Base-by-base conservation (phyloP, 92 coral and sea anemone genomes). In the Palythoa heliodiscus region DNA sequence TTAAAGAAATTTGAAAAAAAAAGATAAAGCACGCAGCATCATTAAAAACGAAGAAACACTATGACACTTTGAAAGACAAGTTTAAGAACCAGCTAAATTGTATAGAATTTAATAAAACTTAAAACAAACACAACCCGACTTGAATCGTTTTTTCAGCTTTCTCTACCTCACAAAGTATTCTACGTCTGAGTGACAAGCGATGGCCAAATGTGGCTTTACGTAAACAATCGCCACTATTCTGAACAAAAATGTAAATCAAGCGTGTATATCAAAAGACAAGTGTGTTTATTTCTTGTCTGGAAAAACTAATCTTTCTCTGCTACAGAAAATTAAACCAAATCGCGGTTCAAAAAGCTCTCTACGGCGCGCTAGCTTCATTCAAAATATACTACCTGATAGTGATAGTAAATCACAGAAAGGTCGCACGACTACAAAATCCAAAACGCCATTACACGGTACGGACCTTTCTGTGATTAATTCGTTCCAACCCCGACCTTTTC, bases 211-310 rank as follows among this genome's bases (percentile, higher is more conserved):
- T 85, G 91, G 87, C 70, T 67, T 73, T 76, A 86, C n/a, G 92
- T 83, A 93, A 93, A 91, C 97, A 93, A 52, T 37, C 86, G 35
- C 70, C 82, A 85, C 89, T 91, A 87, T 88, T 82, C 77, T 87
- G 89, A 91, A 88, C 89, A 79, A 90, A 89, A 91, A 85, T 93
- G 60, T 66, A 83, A 88, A 83, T 84, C 88, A 84, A 66, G 39
- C 77, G 71, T 70, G 84, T 87, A 75, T 87, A 90, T 83, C 82
- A 79, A 78, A 80, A 89, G 48, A 82, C 68, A 72, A 90, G 82
- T 54, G 86, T 93, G 95, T 93, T 89, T 91, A 91, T 86, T 78
- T 73, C 79, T 68, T 61, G 91, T 92, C 93, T 92, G 88, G 78
- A 72, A 75, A 86, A 22, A 70, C 52, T 82, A 75, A 73, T 58